Evolutionary conservation across 2,113 vertebrate genomes (phyloP).

Genomic region (Serilophus lunatus): DNA sequence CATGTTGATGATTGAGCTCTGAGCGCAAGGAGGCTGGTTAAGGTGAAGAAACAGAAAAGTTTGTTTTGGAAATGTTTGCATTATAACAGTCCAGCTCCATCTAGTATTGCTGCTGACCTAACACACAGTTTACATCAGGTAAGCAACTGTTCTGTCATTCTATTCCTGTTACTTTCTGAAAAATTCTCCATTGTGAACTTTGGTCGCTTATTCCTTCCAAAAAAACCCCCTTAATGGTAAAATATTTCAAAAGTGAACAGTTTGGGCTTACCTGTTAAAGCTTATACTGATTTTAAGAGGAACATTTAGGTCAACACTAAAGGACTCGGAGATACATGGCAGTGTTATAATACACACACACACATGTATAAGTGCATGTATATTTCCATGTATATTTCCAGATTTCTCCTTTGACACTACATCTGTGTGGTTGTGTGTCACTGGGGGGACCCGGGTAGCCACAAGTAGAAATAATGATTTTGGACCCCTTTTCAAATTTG

Average conservation of each 20-base stretch:
- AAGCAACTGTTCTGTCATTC: background rate
- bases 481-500: background rate
- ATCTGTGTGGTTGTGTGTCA: too few species aligned
- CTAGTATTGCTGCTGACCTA: background rate
- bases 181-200: background rate
- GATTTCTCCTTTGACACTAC: too few species aligned
- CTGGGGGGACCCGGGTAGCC: too few species aligned
- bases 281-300: background rate
- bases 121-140: background rate
- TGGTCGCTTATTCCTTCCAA: background rate
- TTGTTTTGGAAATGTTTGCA: background rate
- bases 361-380: accelerated
- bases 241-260: background rate
- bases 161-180: background rate
- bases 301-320: background rate
- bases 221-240: background rate
- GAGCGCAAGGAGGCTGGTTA: conserved; percentile 89
- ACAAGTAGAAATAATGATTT: background rate
- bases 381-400: too few species aligned
- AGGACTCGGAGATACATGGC: background rate
- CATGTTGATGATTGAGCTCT: conserved; percentile 95
- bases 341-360: background rate
- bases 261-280: background rate
- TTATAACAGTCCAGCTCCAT: background rate
- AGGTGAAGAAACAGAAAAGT: background rate